Conservation (phyloP, 2,888 invertebrate genomes). For the Parnassius mnemosyne region DNA sequence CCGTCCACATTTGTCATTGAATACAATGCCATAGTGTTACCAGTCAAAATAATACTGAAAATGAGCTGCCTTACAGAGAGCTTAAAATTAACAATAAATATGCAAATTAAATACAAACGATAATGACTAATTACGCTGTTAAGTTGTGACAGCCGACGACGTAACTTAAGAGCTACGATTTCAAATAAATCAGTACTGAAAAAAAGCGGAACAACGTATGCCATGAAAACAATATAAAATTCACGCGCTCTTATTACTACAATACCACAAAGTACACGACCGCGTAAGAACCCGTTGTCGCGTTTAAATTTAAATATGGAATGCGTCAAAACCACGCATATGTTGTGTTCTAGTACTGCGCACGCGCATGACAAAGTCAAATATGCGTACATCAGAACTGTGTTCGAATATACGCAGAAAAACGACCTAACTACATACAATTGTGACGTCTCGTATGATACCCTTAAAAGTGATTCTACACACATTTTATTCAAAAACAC, state of each 20-base stretch:
- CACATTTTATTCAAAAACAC: conserved; percentile 11
- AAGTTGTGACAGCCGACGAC: conserved; percentile 42
- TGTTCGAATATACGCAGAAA: conserved; percentile 8
- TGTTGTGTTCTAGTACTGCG: conserved; percentile 20
- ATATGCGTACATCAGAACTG: conserved; percentile 12
- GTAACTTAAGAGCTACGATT: conserved; percentile 32
- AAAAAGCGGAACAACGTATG: conserved; percentile 55
- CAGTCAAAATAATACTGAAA: conserved; percentile 53
- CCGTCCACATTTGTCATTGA: conserved; percentile 6
- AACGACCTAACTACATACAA: conserved; percentile 13
- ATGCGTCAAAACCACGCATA: conserved; percentile 11
- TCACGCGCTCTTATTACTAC: conserved; percentile 50
- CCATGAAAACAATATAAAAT: conserved; percentile 42
- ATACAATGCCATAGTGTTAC: conserved; percentile 36
- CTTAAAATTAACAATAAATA: conserved; percentile 51
- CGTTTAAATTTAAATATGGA: conserved; percentile 10
- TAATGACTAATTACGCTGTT: conserved; percentile 40
- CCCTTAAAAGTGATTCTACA: conserved; percentile 4
- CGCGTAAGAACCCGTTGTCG: conserved; percentile 39
- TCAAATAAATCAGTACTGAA: conserved; percentile 63
- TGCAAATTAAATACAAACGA: conserved; percentile 42
- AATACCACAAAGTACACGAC: conserved; percentile 40
- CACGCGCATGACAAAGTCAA: conserved; percentile 21
- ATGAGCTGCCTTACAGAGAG: conserved; percentile 44
- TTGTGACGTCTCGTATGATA: conserved; percentile 3